Base-by-base conservation (phyloP, 2,888 invertebrate species). In the Atherix ibis region DNA sequence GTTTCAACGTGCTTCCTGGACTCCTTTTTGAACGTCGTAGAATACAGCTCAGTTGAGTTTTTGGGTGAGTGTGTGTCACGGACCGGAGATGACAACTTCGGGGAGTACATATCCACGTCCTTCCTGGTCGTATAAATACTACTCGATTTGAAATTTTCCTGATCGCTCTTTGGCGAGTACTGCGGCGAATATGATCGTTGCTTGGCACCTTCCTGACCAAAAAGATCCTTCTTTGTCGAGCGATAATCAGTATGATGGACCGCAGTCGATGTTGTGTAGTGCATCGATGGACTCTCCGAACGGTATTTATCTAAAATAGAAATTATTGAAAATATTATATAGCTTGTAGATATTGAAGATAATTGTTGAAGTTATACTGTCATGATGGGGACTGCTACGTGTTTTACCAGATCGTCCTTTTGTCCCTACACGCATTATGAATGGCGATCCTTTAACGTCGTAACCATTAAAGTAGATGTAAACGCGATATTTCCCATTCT, bases 401-500 rank as follows among this genome's bases (percentile, higher is more conserved):
- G 67, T 64, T 48, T 70, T 70, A 9, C 62, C 60, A 4, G 61
- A 61, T 22, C 65, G 59, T 17, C 79, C 71, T 40, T 73, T 73
- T 1, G 82, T 76, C 14, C 85, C 87, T 8, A 88, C 85, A 37
- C 87, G 67, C 62, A 89, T 76, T 52, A 84, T 78, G 52, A 83
- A 87, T 17, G 88, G 88, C 9, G 87, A 88, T 4, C 87, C 92
- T 34, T 68, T 66, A 22, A 73, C 72, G 49, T 85, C 84, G 52
- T 80, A 78, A 8, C 91, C 92, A 55, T 94, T 94, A 63, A 92
- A 95, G 54, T 88, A 91, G 18, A 94, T 76, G 56, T 92, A 91
- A 25, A 77, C 76, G 41, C 78, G 66, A 56, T 82, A 81, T 57
- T 82, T 83, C 34, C 83, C 83, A 33, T 76, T 72, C 42, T 80